Percentiles rank a stretch among this genome's conserved stretches.
phyloP scores from a whole-genome alignment of 2,888 invertebrate species.

The Rhopalosiphum nymphaeae region DNA sequence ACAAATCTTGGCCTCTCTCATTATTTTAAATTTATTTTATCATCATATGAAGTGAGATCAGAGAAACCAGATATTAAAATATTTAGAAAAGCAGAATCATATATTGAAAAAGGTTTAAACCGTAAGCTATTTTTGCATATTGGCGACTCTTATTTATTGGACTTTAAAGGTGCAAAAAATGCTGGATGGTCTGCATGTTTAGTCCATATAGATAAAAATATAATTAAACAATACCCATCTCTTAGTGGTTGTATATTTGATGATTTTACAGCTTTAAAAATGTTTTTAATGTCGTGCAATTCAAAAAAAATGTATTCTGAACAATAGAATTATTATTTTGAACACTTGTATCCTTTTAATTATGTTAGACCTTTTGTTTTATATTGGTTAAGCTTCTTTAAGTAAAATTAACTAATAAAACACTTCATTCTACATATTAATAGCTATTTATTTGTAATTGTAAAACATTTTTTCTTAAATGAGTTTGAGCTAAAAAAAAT shows the following conservation, averaged over 20 bases:
- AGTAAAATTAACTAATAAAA: background rate
- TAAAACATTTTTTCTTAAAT: background rate
- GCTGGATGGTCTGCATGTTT: constrained; percentile 81
- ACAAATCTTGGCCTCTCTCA: constrained; percentile 76
- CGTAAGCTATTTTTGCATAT: constrained; percentile 83
- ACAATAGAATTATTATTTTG: background rate
- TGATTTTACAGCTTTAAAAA: constrained; percentile 50
- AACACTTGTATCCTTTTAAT: background rate
- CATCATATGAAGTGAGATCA: constrained; percentile 81
- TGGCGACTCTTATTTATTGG: constrained; percentile 82
- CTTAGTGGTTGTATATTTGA: constrained; percentile 41
- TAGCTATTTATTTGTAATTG: background rate
- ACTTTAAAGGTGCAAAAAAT: constrained; percentile 82
- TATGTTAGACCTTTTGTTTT: background rate
- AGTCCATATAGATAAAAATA: constrained; percentile 53
- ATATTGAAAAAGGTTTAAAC: constrained; percentile 70
- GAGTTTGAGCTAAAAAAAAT: background rate
- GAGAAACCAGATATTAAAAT: constrained; percentile 84
- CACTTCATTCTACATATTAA: background rate
- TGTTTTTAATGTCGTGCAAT: constrained; percentile 26
- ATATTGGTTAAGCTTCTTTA: background rate
- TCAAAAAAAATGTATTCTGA: constrained; percentile 23
- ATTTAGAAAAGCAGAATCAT: constrained; percentile 76
- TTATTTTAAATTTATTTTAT: constrained; percentile 84
- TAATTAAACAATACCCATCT: constrained; percentile 40